Base-by-base conservation (phyloP, 2,888 invertebrate species). In the Lysandra coridon region DNA sequence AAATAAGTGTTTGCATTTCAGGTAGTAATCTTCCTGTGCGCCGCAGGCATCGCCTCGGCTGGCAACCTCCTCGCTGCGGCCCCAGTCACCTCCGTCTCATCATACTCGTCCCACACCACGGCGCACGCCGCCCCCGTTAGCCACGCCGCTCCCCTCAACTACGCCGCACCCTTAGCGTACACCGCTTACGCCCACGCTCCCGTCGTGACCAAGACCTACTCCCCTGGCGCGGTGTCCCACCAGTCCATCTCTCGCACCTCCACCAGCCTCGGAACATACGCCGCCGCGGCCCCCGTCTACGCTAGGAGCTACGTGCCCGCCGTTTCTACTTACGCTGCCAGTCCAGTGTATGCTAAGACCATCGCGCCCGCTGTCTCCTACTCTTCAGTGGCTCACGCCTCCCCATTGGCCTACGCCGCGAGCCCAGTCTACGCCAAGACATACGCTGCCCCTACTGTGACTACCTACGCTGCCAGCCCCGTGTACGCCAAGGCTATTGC, bases 21-120 rank as follows among this genome's bases (percentile, higher is more conserved):
- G 95, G 90, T 96, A 83, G 86, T 96, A 83, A 88, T 95, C 79
- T 89, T 96, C 86, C 91, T 95, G 87, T 95, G 96, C 87, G 91
- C 95, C 84, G 94, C 96, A 89, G 95, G 96, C 84, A 92, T 95
- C 82, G 96, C 95, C 85, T 95, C 95, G 86, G 96, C 96, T 79
- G 96, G 96, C 82, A 87, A 95, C 84, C 87, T 96, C 37, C 87
- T 91, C 49, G 85, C 85, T 2, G 69, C 78, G 80, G 83, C 84
- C 23, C 79, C 80, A 33, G 60, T 81, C 69, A 84, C 84, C 80
- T 81, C 78, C 84, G 5, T 84, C 85, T 37, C 64, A 12, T 64
- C 64, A 30, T 64, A 64, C 64, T 64, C 64, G 7, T 64, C 64
- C 10, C 64, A 64, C 30, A 64, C 64, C 7, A 64, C 64, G 30